Conservation (phyloP, 2,888 invertebrate species). For the Camptogramma bilineatum region DNA sequence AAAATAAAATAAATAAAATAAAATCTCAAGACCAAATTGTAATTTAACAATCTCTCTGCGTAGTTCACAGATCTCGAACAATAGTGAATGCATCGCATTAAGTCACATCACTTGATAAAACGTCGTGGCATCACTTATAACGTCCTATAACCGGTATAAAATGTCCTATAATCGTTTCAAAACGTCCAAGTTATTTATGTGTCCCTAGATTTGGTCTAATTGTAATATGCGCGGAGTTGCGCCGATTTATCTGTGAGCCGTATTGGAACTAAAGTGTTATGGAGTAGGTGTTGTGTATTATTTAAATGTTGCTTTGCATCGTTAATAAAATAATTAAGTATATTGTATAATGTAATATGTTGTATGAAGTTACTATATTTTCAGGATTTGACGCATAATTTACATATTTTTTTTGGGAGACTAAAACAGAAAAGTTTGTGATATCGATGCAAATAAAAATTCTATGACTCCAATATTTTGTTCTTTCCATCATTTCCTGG, state of each 20-base stretch:
- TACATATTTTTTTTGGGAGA: no score
- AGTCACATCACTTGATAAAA: constrained; percentile 8
- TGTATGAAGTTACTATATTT: no score
- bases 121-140: constrained; percentile 16
- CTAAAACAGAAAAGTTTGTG: no score
- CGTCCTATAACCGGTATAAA: constrained; percentile 49
- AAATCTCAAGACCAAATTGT: no score
- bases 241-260: constrained; percentile 64
- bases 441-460: no score
- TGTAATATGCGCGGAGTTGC: constrained; percentile 70
- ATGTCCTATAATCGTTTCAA: constrained; percentile 48
- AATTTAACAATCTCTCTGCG: not conserved
- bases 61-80: constrained; percentile 4
- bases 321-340: no score
- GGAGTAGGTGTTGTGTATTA: constrained; percentile 34
- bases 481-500: no score
- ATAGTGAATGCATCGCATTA: constrained; percentile 8
- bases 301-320: no score
- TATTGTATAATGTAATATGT: no score
- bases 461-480: no score
- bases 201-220: constrained; percentile 71
- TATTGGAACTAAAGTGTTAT: constrained; percentile 38
- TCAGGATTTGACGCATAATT: no score
- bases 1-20: no score
- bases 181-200: constrained; percentile 69